Evolutionary conservation across 2,888 invertebrate species (phyloP), one percentile per base, ranked within the genome.

Genomic region (Lapara coniferarum): DNA sequence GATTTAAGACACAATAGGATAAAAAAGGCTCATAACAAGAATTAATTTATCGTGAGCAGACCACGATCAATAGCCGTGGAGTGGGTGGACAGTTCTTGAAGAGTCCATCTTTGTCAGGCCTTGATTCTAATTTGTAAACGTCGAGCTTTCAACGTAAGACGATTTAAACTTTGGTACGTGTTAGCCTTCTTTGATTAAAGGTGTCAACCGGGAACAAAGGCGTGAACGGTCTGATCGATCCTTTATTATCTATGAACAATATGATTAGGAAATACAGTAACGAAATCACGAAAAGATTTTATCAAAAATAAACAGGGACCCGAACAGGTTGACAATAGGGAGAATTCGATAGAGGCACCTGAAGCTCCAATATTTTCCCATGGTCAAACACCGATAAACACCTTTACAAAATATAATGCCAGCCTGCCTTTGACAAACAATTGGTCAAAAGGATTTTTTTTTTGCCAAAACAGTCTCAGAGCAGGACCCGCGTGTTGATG

Each of bases 21-120:
- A 91, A 92, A 91, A 37, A 91, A 92, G 89, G 90, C 85, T 93
- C 88, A 92, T 92, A 93, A 92, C 91, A 89, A 86, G 92, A 91
- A 90, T 93, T 92, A 92, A 92, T 93, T 92, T 91, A 91, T 92
- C 89, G 89, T 90, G 78, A 88, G 85, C 83, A 82, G 85, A 85
- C 90, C 87, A 84, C 90, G 88, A 91, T 93, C 90, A 92, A 92
- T 91, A 89, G 91, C 83, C 82, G 79, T 81, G 86, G 89, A 91
- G 93, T 93, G 93, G 93, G 93, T 92, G 93, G 93, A 93, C 93
- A 93, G 91, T 88, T 91, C 88, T 88, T 89, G 87, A 91, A 90
- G 89, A 91, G 93, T 92, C 91, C 92, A 92, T 92, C 93, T 93
- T 92, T 93, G 93, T 93, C 90, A 92, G 86, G 89, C 92, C 91